phyloP scores from a whole-genome alignment of 2,888 invertebrate species.

The Ormyrus nitidulus region DNA sequence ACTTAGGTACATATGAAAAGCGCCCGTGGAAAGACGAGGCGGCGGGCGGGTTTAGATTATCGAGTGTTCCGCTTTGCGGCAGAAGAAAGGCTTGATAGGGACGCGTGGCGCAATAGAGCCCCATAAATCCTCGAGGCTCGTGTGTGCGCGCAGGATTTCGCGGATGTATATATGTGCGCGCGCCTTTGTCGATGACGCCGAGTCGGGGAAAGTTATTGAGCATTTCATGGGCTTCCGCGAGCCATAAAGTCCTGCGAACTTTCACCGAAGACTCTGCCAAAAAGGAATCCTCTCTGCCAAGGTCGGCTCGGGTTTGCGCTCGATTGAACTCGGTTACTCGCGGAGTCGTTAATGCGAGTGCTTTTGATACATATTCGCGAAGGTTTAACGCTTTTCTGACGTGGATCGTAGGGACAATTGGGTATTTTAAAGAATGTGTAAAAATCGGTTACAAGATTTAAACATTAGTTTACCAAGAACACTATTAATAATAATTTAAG shows the following conservation, averaged over 20 bases:
- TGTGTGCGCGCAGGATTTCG: not conserved
- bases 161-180: not conserved
- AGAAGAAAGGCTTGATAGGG: constrained; percentile 10
- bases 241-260: not conserved
- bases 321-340: no score
- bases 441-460: no score
- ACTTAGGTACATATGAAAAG: no score
- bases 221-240: constrained; percentile 18
- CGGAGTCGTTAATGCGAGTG: no score
- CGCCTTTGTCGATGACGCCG: not conserved
- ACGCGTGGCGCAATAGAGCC: constrained; percentile 34
- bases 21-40: not conserved
- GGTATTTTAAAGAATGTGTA: no score
- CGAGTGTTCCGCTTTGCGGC: constrained; percentile 43
- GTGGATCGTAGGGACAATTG: no score
- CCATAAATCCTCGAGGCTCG: constrained; percentile 20
- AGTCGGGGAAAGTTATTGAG: constrained; percentile 12
- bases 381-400: no score
- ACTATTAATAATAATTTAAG: no score
- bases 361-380: no score
- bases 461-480: no score
- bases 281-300: not conserved
- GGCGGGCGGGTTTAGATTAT: constrained; percentile 45
- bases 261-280: constrained; percentile 3
- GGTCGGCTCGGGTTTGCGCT: no score